A percentile compares a stretch with the other conserved stretches of the same genome.
phyloP scores from a whole-genome alignment of 2,113 vertebrate genomes.

The Apeltes quadracus region DNA sequence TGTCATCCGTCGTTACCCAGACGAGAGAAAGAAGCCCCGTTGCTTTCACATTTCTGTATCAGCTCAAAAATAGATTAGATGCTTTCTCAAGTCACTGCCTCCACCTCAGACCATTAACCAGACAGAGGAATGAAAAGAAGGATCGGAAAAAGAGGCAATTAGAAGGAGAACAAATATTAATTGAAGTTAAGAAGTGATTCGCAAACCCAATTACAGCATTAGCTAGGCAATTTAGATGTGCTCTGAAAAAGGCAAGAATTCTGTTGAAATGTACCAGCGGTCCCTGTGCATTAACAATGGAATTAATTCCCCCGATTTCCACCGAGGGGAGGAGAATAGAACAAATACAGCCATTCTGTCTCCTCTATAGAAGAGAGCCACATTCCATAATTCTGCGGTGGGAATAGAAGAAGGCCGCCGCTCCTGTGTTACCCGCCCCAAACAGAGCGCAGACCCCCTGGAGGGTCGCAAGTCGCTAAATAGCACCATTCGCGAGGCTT shows the following conservation, averaged over 20 bases:
- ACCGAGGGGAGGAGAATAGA: slow-evolving; percentile 62
- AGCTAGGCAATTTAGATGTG: slow-evolving; percentile 88
- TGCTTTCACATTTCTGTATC: slow-evolving; percentile 44
- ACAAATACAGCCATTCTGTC: slow-evolving; percentile 84
- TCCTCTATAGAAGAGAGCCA: slow-evolving; percentile 71
- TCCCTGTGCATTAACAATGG: slow-evolving; percentile 78
- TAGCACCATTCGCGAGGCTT: slow-evolving; percentile 69
- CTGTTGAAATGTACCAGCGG: slow-evolving; percentile 85
- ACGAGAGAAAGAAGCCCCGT: slow-evolving; percentile 19
- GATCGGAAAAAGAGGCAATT: slow-evolving; percentile 69
- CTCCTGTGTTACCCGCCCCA: slow-evolving; percentile 56
- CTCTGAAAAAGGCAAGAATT: slow-evolving; percentile 76
- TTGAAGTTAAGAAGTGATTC: slow-evolving; percentile 83
- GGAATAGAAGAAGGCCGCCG: slow-evolving; percentile 64
- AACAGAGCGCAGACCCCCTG: slow-evolving; percentile 72
- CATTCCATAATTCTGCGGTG: slow-evolving; percentile 71
- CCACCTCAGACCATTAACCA: slow-evolving; percentile 69
- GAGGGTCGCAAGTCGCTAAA: slow-evolving; percentile 80
- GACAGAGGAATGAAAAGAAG: slow-evolving; percentile 58
- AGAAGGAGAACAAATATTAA: slow-evolving; percentile 79
- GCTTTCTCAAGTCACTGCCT: slow-evolving; percentile 36
- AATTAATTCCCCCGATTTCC: slow-evolving; percentile 70
- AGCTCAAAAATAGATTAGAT: slow-evolving; percentile 52
- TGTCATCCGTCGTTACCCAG: slow-evolving; percentile 33
- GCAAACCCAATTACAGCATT: slow-evolving; percentile 89